Evolutionary conservation across 2,797 vertebrate species (phyloP), one percentile per base, ranked within the genome.

Genomic region (Alauda arvensis): DNA sequence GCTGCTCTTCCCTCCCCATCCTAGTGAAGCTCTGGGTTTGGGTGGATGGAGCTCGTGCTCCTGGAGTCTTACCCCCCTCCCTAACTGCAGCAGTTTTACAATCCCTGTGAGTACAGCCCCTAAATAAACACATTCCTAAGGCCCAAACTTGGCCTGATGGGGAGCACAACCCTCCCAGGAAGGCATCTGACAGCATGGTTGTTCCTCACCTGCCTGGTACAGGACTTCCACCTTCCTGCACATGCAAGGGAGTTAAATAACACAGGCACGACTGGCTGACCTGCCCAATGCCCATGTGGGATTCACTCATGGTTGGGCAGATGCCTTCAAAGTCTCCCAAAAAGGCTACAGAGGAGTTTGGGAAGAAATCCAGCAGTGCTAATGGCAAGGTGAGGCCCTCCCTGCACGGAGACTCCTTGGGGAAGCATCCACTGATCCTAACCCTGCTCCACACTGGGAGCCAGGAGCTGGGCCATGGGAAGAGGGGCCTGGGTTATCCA

Each of bases 201-300:
- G 18, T 26, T 94, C 77, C 87, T 92, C 57, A 53, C 68, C 48
- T 24, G 25, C 71, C 77, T 28, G 70, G 31, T 29, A 49, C 77
- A 63, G 51, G 83, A 67, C 28, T 45, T 48, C 45, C 33, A 37
- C 43, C 6, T 12, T 75, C 70, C 76, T 80, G 84, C 55, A 51
- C 31, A 1, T 13, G 15, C 55, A 55, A 71, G 82, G 28, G 82
- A 80, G 34, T 76, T 72, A 68, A 82, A 21, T 25, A 68, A 52
- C 65, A 45, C 69, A 93, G 92, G 88, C 85, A 91, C n/a, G 0
- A 39, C 46, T 70, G 83, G 83, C 28, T 0, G 0, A 43, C 70
- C 53, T 70, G 60, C 53, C 75, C 57, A 14, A 51, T 71, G 53
- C n/a, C 63, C 63, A 7, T 0, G 28, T 0, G 18, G 78, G 62